phyloP scores from a whole-genome alignment of 1,140 invertebrate genomes.

The Drosophila repleta region DNA sequence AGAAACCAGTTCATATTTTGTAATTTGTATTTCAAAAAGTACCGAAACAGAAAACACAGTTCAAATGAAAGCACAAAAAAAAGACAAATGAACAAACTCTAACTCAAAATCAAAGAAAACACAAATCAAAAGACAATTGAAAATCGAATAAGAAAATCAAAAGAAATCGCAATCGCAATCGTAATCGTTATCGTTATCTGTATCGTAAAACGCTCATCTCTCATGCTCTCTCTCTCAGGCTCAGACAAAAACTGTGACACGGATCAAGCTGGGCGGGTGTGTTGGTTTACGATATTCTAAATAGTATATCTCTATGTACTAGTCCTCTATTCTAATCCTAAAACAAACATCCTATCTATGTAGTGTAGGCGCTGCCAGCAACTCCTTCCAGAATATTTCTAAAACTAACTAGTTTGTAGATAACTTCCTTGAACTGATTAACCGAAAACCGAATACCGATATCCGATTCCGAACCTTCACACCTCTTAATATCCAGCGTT shows the following conservation, averaged over 20 bases:
- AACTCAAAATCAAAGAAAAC: constrained; percentile 61
- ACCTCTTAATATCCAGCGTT: constrained; percentile 42
- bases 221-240: constrained; percentile 42
- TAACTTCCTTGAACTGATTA: constrained; percentile 28
- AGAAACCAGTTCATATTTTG: constrained; percentile 62
- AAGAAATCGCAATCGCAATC: constrained; percentile 22
- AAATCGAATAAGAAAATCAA: constrained; percentile 6
- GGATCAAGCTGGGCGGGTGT: constrained; percentile 69
- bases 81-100: constrained; percentile 41
- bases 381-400: constrained; percentile 42
- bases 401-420: constrained; percentile 57
- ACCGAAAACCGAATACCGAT: constrained; percentile 11
- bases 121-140: constrained; percentile 1
- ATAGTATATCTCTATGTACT: constrained; percentile 40
- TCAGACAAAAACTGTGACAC: constrained; percentile 41
- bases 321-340: constrained; percentile 31
- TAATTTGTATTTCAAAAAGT: constrained; percentile 64
- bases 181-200: constrained; percentile 33
- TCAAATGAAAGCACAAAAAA: constrained; percentile 49
- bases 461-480: constrained; percentile 30
- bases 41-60: constrained; percentile 55
- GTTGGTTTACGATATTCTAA: constrained; percentile 52
- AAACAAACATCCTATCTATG: constrained; percentile 26
- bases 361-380: constrained; percentile 41
- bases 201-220: constrained; percentile 51